phyloP scores from a whole-genome alignment of 35 echinoderm and acorn worm species.

The Hemicentrotus pulcherrimus region DNA sequence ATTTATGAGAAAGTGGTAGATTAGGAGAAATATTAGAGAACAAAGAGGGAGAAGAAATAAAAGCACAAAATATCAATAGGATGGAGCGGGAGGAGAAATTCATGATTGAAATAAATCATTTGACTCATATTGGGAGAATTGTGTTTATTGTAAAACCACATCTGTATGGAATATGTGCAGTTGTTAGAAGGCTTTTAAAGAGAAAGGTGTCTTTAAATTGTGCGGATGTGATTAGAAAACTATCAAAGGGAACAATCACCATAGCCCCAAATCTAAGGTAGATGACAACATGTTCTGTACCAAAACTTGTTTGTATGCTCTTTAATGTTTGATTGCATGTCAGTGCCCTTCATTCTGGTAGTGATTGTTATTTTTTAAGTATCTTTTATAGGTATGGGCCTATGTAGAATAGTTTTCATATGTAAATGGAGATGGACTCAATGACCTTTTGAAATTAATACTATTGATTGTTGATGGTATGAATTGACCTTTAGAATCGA shows the following conservation, averaged over 20 bases:
- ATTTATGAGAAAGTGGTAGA: slow-evolving; percentile 4
- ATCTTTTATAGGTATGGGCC: too few species aligned
- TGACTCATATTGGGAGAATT: not conserved
- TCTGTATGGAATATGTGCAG: not conserved
- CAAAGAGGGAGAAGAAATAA: not conserved
- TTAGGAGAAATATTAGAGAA: not conserved
- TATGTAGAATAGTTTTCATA: not conserved
- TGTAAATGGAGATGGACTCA: not conserved
- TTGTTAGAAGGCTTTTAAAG: too few species aligned
- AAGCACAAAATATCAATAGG: not conserved
- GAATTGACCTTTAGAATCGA: not conserved
- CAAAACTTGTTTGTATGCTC: too few species aligned
- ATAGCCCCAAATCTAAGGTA: not conserved
- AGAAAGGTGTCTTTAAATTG: not conserved
- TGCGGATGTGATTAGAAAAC: not conserved
- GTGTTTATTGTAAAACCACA: not conserved
- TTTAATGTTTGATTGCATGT: too few species aligned
- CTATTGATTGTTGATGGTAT: not conserved
- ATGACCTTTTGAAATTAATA: not conserved
- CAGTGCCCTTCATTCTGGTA: not conserved
- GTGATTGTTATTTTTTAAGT: not conserved
- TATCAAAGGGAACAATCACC: too few species aligned
- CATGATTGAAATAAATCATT: not conserved
- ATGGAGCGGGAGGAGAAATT: not conserved
- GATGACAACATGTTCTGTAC: not conserved